phyloP scores from a whole-genome alignment of 2,888 invertebrate genomes.

The Scaptomyza cyrtandrae region DNA sequence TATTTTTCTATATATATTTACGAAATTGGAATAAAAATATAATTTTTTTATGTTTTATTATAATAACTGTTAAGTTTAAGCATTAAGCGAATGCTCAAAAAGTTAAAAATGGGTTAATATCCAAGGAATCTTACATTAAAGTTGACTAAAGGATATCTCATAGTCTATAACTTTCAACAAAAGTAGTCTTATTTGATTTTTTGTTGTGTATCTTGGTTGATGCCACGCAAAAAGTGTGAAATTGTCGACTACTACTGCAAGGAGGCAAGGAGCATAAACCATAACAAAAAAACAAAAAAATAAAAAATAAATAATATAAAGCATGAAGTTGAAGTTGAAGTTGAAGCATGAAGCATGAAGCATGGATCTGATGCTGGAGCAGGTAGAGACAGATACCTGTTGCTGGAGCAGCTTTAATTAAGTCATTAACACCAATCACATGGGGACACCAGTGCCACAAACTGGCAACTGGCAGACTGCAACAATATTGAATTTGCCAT shows the following conservation, averaged over 20 bases:
- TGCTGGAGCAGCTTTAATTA: constrained; percentile 75
- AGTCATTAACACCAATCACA: constrained; percentile 81
- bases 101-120: no score
- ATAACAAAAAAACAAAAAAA: not conserved
- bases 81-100: no score
- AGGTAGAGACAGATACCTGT: constrained; percentile 40
- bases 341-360: constrained; percentile 7
- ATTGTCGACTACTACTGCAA: constrained; percentile 76
- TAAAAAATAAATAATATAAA: not conserved
- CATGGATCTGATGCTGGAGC: constrained; percentile 18
- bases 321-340: constrained; percentile 3
- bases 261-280: constrained; percentile 30
- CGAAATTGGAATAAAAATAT: no score
- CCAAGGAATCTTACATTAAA: no score
- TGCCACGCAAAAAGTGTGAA: constrained; percentile 78
- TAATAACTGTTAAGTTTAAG: no score
- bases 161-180: not conserved
- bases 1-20: no score
- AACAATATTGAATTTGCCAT: constrained; percentile 77
- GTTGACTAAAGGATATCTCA: not conserved
- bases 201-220: constrained; percentile 32
- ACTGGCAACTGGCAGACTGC: constrained; percentile 7
- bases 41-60: no score
- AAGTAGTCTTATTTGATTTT: constrained; percentile 22
- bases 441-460: constrained; percentile 20